A percentile compares a stretch with the other conserved stretches of the same genome.
phyloP scores from a whole-genome alignment of 1,140 invertebrate genomes.

The Sycophaga agraensis region DNA sequence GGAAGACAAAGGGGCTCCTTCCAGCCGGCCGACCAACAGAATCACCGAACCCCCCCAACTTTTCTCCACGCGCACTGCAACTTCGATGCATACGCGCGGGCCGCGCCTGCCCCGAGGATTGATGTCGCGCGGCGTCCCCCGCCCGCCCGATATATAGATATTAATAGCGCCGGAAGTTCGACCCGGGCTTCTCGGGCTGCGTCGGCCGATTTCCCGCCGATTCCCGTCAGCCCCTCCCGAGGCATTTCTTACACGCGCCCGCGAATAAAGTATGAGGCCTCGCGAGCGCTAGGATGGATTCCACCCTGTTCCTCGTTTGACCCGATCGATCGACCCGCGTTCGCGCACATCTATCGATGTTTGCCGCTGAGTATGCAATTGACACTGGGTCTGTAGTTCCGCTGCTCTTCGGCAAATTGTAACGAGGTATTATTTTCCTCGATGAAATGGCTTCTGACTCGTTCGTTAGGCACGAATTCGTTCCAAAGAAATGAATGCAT shows the following conservation, averaged over 20 bases:
- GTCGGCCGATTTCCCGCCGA: neutral
- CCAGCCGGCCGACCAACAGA: slow-evolving; percentile 31
- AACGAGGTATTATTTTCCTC: too few relatives aligned
- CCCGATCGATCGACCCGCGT: too few relatives aligned
- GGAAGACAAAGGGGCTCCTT: slow-evolving; percentile 40
- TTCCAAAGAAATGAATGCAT: too few relatives aligned
- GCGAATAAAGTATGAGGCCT: too few relatives aligned
- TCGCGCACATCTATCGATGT: too few relatives aligned
- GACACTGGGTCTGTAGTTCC: too few relatives aligned
- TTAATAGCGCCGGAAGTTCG: neutral
- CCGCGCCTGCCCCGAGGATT: slow-evolving; percentile 37
- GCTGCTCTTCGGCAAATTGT: too few relatives aligned
- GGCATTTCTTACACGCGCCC: neutral
- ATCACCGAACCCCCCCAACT: slow-evolving; percentile 8
- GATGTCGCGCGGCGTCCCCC: slow-evolving; percentile 43
- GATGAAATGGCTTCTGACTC: too few relatives aligned
- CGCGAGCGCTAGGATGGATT: too few relatives aligned
- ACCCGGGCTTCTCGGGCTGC: neutral
- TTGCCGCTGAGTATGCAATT: too few relatives aligned
- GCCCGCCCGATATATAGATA: slow-evolving; percentile 2
- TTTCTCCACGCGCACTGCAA: neutral
- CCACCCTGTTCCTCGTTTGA: too few relatives aligned
- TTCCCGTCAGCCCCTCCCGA: neutral
- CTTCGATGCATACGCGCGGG: neutral
- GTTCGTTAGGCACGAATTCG: too few relatives aligned